Evolutionary conservation across 2,888 invertebrate genomes (phyloP), one percentile per base, ranked within the genome.

Genomic region (Eugnorisma glareosa): DNA sequence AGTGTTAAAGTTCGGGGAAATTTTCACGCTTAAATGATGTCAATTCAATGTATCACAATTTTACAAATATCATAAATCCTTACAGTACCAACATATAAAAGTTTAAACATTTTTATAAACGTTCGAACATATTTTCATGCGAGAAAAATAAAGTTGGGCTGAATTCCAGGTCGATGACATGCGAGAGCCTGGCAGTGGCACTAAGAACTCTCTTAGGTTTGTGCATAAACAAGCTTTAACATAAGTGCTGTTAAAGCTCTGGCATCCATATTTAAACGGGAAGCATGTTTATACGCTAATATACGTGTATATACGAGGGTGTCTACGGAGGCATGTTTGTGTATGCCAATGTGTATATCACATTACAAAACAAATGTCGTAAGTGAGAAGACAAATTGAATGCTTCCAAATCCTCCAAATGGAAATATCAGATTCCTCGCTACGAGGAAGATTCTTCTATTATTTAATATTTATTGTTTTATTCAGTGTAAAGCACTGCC

Each of bases 341-440:
- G 45, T 79, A 80, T 75, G 78, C 70, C 66, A 76, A 83, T 78
- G 75, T 67, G 66, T 61, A 72, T 79, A 81, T 88, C 76, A 63
- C 75, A 67, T 88, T 79, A 80, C 89, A 86, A 84, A 80, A 84
- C 84, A 86, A 86, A 86, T 75, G 75, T 79, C 71, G 84, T 82
- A 73, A 89, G 81, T 81, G 84, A 84, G 79, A 80, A 79, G 72
- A 83, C 82, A 80, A 80, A 86, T 79, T 82, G 86, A 86, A 87
- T 69, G 78, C 78, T 78, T 75, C 70, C 66, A 80, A 82, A 86
- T 84, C 75, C 54, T 70, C 70, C 51, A 70, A 82, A 88, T 87
- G 83, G 74, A 82, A 79, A 75, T 80, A 88, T 87, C 79, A 35
- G 70, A 79, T 88, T 82, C 69, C 73, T 76, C 66, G 54, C 57